Percentiles rank a stretch among this genome's conserved stretches.
Evolutionary conservation across 2,797 vertebrate species (phyloP).

Genomic region (Telmatherina bonti): DNA sequence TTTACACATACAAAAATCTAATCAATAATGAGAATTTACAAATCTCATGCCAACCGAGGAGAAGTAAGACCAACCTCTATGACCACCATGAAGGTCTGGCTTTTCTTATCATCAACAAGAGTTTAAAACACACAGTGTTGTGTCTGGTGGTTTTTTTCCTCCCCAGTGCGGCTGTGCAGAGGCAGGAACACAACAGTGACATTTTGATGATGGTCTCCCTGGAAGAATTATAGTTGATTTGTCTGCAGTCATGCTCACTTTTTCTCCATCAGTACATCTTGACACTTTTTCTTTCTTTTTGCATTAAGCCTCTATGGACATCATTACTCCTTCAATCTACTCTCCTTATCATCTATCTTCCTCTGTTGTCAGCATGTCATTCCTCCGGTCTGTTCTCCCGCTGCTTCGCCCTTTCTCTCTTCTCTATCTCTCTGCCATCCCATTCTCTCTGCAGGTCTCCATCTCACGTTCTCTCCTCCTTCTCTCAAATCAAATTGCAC

Average conservation of each 20-base stretch:
- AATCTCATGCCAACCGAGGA: background rate
- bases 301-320: constrained; percentile 52
- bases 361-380: constrained; percentile 61
- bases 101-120: background rate
- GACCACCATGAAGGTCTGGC: background rate
- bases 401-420: constrained; percentile 32
- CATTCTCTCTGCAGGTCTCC: constrained; percentile 43
- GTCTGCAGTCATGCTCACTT: constrained; percentile 52
- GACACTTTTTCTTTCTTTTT: constrained; percentile 36
- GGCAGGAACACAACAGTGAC: constrained; percentile 8
- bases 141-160: background rate
- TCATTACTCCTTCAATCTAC: constrained; percentile 34
- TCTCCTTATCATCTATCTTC: constrained; percentile 61
- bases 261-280: constrained; percentile 53
- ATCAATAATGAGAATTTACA: too few relatives aligned
- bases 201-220: constrained; percentile 26
- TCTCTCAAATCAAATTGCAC: constrained; percentile 54
- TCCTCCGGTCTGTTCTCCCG: constrained; percentile 43
- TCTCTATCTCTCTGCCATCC: constrained; percentile 17
- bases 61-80: background rate
- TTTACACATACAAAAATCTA: background rate
- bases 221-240: constrained; percentile 52
- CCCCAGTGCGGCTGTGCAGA: background rate
- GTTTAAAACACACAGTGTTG: background rate
- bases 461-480: constrained; percentile 21